A percentile compares a stretch with the other conserved stretches of the same genome.
These are phyloP conservation scores for Drosophila miranda DNA, from an alignment of 1,140 invertebrate genomes.

Conservation along the genomic window DNA sequence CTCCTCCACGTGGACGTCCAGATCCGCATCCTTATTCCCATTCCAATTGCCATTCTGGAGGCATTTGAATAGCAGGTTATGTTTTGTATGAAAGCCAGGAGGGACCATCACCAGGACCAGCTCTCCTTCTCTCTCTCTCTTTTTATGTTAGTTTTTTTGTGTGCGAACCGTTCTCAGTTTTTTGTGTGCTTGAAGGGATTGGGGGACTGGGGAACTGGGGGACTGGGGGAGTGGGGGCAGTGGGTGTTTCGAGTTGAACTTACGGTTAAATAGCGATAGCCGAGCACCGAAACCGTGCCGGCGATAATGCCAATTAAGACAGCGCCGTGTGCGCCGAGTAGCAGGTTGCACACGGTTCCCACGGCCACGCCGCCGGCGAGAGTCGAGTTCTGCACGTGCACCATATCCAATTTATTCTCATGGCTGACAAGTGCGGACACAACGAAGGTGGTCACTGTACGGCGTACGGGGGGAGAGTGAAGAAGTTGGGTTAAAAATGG, in stretches of 20 bases:
- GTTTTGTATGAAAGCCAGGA: conserved; percentile 13
- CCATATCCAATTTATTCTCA: conserved; percentile 93
- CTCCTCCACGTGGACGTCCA: neutral
- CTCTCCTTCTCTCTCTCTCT: neutral
- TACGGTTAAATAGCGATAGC: conserved; percentile 94
- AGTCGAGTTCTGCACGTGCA: conserved; percentile 95
- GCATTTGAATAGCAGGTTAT: conserved; percentile 61
- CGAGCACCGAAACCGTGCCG: conserved; percentile 91
- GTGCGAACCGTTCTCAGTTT: conserved; percentile 20
- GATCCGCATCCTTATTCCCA: neutral
- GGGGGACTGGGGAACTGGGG: neutral
- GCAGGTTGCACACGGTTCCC: conserved; percentile 89
- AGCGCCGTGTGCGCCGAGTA: conserved; percentile 93
- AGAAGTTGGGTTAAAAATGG: conserved; percentile 6
- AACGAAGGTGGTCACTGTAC: conserved; percentile 91
- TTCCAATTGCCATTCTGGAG: conserved; percentile 12
- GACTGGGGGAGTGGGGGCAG: too few relatives aligned
- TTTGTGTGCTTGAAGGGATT: neutral
- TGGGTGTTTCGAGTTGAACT: conserved; percentile 66
- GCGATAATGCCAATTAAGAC: conserved; percentile 91
- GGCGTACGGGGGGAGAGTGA: neutral
- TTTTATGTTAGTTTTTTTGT: conserved; percentile 15
- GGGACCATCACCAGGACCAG: neutral
- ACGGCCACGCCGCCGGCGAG: conserved; percentile 89
- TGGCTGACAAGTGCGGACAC: conserved; percentile 90